Evolutionary conservation across 2,113 vertebrate genomes (phyloP).

Genomic region (Callocephalon fimbriatum): DNA sequence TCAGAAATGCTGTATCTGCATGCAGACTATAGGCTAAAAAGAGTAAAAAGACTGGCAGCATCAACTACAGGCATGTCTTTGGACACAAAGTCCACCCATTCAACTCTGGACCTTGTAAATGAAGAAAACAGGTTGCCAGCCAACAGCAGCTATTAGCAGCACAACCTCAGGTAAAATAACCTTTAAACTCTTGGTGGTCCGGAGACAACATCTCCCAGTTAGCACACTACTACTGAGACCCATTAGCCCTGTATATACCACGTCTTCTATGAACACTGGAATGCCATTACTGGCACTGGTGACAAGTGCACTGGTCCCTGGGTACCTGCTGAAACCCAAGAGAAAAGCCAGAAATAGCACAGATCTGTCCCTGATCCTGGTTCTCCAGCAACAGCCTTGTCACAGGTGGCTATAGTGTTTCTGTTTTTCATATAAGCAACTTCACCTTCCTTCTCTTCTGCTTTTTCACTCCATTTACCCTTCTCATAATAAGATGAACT

Average conservation of each 20-base stretch:
- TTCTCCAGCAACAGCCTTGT: background rate
- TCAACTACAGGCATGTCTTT: background rate
- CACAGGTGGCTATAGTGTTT: background rate
- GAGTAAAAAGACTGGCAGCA: background rate
- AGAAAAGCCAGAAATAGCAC: background rate
- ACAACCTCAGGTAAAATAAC: background rate
- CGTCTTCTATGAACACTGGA: background rate
- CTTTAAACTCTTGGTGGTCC: background rate
- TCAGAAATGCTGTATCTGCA: background rate
- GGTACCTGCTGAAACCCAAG: background rate
- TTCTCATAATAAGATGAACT: background rate
- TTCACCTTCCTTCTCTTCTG: background rate
- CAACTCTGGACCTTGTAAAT: background rate
- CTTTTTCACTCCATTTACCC: background rate
- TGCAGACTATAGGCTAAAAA: background rate
- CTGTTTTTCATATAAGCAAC: background rate
- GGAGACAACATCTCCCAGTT: background rate
- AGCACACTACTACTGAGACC: background rate
- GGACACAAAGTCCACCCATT: background rate
- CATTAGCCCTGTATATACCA: background rate
- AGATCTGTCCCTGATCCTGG: background rate
- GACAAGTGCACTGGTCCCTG: background rate
- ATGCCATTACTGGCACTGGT: background rate
- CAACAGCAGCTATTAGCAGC: background rate
- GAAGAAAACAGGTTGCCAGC: background rate